Evolutionary conservation across 2,797 vertebrate species (phyloP).

Genomic region (Sebastes taczanowskii): DNA sequence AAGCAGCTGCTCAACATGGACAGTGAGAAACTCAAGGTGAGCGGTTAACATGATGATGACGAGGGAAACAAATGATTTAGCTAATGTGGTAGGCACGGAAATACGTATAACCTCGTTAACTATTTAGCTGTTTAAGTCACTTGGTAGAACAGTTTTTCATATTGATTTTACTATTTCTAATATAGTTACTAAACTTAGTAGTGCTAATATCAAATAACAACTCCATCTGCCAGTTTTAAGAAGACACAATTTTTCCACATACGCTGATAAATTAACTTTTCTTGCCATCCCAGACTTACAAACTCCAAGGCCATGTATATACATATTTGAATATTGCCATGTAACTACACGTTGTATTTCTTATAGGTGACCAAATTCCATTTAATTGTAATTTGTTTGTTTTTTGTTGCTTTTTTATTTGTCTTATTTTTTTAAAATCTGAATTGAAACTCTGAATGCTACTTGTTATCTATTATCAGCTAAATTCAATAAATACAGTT

Average conservation of each 20-base stretch:
- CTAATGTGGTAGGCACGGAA: background rate
- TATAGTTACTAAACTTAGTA: background rate
- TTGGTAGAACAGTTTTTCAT: background rate
- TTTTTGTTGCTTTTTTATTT: background rate
- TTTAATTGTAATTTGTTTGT: background rate
- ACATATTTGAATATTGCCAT: background rate
- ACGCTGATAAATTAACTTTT: background rate
- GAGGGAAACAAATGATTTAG: background rate
- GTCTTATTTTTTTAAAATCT: background rate
- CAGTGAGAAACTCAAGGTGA: conserved; percentile 89
- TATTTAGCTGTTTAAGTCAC: background rate
- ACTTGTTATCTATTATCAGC: background rate
- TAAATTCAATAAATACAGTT: background rate
- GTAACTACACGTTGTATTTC: background rate
- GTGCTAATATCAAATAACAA: background rate
- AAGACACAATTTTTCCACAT: background rate
- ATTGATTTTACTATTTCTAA: background rate
- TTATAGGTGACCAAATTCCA: background rate
- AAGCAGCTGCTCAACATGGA: conserved; percentile 86
- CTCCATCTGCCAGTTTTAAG: background rate
- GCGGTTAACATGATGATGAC: background rate
- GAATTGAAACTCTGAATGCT: background rate
- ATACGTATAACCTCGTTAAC: background rate
- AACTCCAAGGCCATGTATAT: background rate
- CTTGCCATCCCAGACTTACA: background rate